These are phyloP conservation scores for Anhinga rufa DNA, from an alignment of 2,113 vertebrate genomes.

Conservation along the genomic window DNA sequence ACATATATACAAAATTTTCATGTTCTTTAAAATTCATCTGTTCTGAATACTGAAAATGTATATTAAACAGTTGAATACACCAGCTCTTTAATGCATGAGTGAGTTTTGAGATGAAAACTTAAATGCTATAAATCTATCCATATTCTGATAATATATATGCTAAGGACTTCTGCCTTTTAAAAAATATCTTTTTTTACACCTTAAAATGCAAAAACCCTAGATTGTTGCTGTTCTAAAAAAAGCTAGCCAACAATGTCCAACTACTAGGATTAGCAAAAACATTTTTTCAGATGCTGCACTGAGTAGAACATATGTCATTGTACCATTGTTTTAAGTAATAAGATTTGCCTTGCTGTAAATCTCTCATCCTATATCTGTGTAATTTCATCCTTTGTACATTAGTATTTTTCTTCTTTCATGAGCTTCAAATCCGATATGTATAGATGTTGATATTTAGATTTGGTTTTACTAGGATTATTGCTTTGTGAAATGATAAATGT, in stretches of 20 bases:
- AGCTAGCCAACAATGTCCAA: background rate
- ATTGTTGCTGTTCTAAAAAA: background rate
- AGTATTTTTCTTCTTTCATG: background rate
- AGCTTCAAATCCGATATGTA: background rate
- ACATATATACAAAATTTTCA: background rate
- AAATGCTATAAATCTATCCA: background rate
- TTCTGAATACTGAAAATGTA: background rate
- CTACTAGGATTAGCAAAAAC: background rate
- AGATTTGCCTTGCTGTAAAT: conserved; percentile 6
- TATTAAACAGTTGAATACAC: background rate
- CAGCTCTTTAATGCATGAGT: background rate
- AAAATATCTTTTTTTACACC: background rate
- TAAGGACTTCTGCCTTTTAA: background rate
- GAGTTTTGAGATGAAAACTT: background rate
- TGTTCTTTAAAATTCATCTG: background rate
- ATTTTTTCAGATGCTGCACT: background rate
- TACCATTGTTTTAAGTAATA: background rate
- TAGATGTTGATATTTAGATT: background rate
- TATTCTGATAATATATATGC: background rate
- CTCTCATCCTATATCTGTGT: background rate
- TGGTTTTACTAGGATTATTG: background rate
- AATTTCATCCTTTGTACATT: background rate
- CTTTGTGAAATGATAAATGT: background rate
- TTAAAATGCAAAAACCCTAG: background rate
- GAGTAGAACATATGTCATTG: background rate